Conservation (phyloP, 2,113 vertebrate genomes). For the Mesitornis unicolor region DNA sequence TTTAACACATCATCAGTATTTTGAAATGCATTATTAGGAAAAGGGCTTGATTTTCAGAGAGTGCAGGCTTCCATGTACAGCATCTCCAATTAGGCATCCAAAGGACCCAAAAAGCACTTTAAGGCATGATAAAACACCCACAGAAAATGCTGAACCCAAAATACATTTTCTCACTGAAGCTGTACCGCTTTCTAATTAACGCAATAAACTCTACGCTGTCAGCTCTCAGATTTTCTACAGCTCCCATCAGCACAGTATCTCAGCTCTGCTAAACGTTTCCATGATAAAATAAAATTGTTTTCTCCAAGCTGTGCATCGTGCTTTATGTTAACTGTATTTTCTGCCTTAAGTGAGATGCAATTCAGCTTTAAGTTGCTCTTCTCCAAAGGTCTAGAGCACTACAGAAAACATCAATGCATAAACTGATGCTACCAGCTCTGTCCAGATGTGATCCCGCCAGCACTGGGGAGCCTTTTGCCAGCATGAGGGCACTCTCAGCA, state of each 20-base stretch:
- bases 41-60: background rate
- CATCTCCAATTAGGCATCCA: background rate
- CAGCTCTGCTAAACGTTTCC: conserved; percentile 1
- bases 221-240: conserved; percentile 7
- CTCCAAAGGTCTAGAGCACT: background rate
- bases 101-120: background rate
- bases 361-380: background rate
- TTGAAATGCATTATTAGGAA: background rate
- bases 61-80: background rate
- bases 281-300: background rate
- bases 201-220: background rate
- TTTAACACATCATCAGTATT: background rate
- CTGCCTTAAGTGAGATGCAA: background rate
- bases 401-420: background rate
- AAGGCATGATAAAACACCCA: background rate
- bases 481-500: background rate
- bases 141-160: background rate
- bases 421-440: background rate
- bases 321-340: conserved; percentile 18
- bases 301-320: background rate
- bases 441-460: background rate
- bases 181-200: background rate
- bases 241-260: background rate
- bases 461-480: background rate
- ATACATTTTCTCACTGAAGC: conserved; percentile 16